phyloP scores from a whole-genome alignment of 2,888 invertebrate genomes.

The Nomada ferruginata region DNA sequence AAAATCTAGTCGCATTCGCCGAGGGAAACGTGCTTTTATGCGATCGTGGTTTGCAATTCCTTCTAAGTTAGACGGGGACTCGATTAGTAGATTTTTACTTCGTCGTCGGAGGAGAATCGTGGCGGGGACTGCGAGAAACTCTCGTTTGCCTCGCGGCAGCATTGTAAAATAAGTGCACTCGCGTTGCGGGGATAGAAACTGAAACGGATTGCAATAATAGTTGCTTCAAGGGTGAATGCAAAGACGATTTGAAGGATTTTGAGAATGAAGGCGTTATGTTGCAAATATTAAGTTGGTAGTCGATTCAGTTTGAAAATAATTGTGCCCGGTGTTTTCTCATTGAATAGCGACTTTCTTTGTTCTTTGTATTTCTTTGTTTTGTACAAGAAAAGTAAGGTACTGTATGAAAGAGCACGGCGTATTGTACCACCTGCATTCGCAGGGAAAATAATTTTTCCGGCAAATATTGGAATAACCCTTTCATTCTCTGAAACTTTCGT shows the following conservation, averaged over 20 bases:
- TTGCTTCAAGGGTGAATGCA: background rate
- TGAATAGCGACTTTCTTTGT: too few species aligned
- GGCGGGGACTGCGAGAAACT: background rate
- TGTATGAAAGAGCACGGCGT: too few species aligned
- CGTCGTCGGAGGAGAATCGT: background rate
- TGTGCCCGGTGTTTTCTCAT: too few species aligned
- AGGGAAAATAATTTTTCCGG: too few species aligned
- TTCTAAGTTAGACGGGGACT: slow-evolving; percentile 16
- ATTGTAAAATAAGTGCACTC: background rate
- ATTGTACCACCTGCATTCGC: too few species aligned
- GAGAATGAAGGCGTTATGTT: background rate
- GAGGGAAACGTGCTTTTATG: slow-evolving; percentile 11
- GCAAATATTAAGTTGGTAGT: too few species aligned
- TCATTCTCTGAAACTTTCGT: too few species aligned
- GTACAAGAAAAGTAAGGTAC: too few species aligned
- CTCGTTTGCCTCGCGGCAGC: background rate
- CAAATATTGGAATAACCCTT: too few species aligned
- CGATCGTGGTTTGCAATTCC: slow-evolving; percentile 11
- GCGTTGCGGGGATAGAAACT: background rate
- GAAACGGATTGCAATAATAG: background rate
- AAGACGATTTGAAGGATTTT: background rate
- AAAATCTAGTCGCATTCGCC: slow-evolving; percentile 21
- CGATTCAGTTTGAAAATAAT: too few species aligned
- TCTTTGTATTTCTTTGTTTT: too few species aligned
- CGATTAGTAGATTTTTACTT: slow-evolving; percentile 35